Percentiles rank a stretch among this genome's conserved stretches.
Conservation (phyloP, 30 jellyfish, hydroid and myxozoan species). For the Pelagia noctiluca region DNA sequence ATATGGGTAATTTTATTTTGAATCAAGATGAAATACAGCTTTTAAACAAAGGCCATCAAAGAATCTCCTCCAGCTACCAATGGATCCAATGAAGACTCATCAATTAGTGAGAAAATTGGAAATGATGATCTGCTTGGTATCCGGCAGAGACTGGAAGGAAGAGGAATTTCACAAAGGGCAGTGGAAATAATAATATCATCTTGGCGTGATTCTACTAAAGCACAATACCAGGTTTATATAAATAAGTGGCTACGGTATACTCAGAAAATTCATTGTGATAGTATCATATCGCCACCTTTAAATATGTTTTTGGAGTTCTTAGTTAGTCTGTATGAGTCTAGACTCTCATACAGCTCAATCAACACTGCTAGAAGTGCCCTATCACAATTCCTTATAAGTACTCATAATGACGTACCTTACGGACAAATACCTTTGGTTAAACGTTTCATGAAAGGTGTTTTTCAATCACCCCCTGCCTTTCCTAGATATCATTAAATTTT, state of each 20-base stretch:
- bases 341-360: background rate
- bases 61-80: background rate
- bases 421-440: constrained; percentile 27
- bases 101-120: background rate
- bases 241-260: too few species aligned
- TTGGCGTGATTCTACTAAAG: background rate
- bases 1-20: too few species aligned
- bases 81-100: background rate
- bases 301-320: background rate
- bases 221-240: too few species aligned
- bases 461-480: constrained; percentile 14
- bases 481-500: constrained; percentile 4
- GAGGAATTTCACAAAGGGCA: background rate
- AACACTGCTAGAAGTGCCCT: background rate
- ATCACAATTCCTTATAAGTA: background rate
- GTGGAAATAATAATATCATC: background rate
- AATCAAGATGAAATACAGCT: too few species aligned
- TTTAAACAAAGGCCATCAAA: background rate
- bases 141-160: background rate
- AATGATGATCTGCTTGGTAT: background rate
- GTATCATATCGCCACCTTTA: background rate
- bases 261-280: background rate
- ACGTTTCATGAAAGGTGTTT: constrained; percentile 27
- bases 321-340: background rate
- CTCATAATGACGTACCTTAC: background rate